Base-by-base conservation (phyloP, 1,140 invertebrate species). In the Scaptomyza hsui region DNA sequence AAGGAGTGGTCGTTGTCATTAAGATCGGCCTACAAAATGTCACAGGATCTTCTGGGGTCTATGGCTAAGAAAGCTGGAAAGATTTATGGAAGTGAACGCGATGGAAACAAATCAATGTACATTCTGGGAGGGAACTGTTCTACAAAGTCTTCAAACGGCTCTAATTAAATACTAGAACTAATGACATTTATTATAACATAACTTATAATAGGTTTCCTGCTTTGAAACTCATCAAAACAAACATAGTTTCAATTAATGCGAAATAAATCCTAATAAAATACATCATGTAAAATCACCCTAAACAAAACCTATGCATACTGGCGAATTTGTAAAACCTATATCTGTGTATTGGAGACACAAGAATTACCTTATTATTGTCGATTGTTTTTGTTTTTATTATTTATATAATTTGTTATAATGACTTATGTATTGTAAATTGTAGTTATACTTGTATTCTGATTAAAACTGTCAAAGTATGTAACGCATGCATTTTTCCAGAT, bases 61-160 rank as follows among this genome's bases (percentile, higher is more conserved):
- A 98, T 99, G 96, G 97, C 97, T n/a, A 95, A 95, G 85, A 99
- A 99, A 92, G 98, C 97, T 37, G 97, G 97, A 45, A 98, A 98
- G 93, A 99, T 99, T 72, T 99, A 99, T 93, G 98, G 98, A 42
- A 97, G 97, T 41, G 95, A 91, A 74, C 72, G 90, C 51, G 90
- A 91, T 69, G 81, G 67, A 26, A 82, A 86, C 61, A 91, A 90
- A 88, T 77, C 90, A 26, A 75, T 90, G 72, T 89, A 78, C 59
- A 85, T 91, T 73, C 47, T 90, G 49, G 86, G 86, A n/a, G 82
- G 70, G 45, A 90, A 85, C 69, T 73, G 88, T 70, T 76, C 81
- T 70, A 63, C 89, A 69, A 91, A 91, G 75, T 77, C 72, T 42
- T 72, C 90, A 45, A 91, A 91, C 75, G 90, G 89, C 39, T 70